Evolutionary conservation across 2,797 vertebrate genomes (phyloP).

Genomic region (Microctenopoma stevenorrisi): DNA sequence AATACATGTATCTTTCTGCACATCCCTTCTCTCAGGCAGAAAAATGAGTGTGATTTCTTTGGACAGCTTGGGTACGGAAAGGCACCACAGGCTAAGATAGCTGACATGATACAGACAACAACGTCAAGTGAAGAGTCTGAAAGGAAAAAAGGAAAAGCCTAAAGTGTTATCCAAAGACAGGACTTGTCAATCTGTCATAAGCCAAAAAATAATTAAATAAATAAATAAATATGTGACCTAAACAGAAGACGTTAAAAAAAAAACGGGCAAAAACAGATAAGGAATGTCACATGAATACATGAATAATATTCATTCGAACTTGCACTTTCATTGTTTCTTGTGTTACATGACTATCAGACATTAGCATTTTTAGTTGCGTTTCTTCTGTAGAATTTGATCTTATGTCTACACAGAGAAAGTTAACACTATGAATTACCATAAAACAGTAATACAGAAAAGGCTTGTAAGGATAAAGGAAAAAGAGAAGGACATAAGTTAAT

Average conservation of each 20-base stretch:
- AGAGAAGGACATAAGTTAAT: conserved; percentile 33
- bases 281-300: conserved; percentile 10
- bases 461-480: conserved; percentile 24
- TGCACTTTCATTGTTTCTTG: not conserved
- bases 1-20: conserved; percentile 21
- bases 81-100: conserved; percentile 43
- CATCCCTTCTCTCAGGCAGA: conserved; percentile 50
- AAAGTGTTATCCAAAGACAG: conserved; percentile 54
- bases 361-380: conserved; percentile 5
- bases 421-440: conserved; percentile 58
- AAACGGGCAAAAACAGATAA: not conserved
- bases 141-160: conserved; percentile 33
- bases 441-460: conserved; percentile 20
- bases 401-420: conserved; percentile 16
- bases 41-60: conserved; percentile 59
- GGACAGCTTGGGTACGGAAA: conserved; percentile 62
- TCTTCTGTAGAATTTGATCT: conserved; percentile 1
- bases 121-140: conserved; percentile 41
- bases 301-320: not conserved
- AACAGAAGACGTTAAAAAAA: conserved; percentile 11
- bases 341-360: conserved; percentile 3
- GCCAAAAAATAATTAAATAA: conserved; percentile 20
- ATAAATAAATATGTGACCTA: conserved; percentile 21
- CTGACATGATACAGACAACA: conserved; percentile 68
- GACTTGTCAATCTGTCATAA: conserved; percentile 44